These are phyloP conservation scores for Formica aserva DNA, from an alignment of 2,888 invertebrate genomes.

Conservation along the genomic window DNA sequence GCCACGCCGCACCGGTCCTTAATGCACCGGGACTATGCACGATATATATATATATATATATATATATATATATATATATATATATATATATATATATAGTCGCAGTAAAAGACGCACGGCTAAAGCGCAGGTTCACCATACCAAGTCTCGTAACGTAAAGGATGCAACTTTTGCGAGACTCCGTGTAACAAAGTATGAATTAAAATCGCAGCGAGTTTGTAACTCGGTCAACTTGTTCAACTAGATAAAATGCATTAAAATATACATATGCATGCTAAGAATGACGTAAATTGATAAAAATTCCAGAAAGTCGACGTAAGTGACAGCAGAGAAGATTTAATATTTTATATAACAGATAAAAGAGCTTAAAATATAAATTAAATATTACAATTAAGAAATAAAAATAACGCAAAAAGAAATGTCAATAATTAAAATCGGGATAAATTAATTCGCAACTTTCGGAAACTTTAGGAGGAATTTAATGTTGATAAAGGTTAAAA, in stretches of 20 bases:
- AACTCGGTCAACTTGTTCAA: constrained; percentile 3
- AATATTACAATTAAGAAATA: neutral
- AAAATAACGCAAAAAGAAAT: neutral
- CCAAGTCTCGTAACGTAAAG: constrained; percentile 35
- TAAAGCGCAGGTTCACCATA: constrained; percentile 71
- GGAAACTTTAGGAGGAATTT: constrained; percentile 32
- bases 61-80: constrained; percentile 63
- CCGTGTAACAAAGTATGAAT: constrained; percentile 2
- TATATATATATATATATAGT: constrained; percentile 69
- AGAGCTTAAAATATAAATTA: constrained; percentile 3
- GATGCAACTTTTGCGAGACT: constrained; percentile 50
- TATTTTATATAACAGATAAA: neutral
- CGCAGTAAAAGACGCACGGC: constrained; percentile 44
- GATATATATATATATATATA: neutral
- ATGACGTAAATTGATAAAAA: neutral
- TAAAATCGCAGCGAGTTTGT: constrained; percentile 41
- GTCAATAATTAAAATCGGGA: neutral
- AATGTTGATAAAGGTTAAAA: constrained; percentile 53
- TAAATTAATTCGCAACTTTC: neutral
- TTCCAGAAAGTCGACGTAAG: neutral
- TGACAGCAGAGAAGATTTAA: neutral
- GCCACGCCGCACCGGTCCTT: constrained; percentile 57
- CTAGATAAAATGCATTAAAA: constrained; percentile 15
- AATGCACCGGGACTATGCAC: constrained; percentile 72
- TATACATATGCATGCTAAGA: neutral